Base-by-base conservation (phyloP, 2,113 vertebrate genomes). In the Melospiza melodia region DNA sequence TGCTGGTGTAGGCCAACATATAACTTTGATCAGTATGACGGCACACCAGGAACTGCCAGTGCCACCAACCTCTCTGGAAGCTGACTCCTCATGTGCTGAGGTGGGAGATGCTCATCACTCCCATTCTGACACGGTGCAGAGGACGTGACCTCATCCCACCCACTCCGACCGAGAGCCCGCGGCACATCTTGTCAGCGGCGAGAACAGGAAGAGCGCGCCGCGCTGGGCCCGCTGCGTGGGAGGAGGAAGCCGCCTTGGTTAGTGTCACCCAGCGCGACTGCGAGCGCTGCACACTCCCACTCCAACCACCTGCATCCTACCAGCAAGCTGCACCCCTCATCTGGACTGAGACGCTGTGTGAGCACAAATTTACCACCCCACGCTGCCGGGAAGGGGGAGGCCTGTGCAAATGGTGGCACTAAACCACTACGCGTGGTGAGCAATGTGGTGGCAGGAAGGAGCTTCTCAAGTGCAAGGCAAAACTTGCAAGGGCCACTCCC, bases 191-290 rank as follows among this genome's bases (percentile, higher is more conserved):
- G 25, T 11, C 33, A 81, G 82, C 9, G 62, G 84, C 1, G 25
- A 80, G 95, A 93, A 84, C 58, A 93, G 93, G 73, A 90, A 92
- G 33, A 43, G 15, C 4, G n/a, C 62, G 27, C 79, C 41, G 88
- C 8, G 79, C 90, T n/a, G 87, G 90, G 94, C 94, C 87, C 88
- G 25, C 24, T 0, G 93, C 72, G 96, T 97, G 90, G 95, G 95
- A 63, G 92, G 90, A 96, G 93, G 95, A 96, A 97, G 95, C 80
- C 46, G 92, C 43, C 88, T 91, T 71, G 93, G 94, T 95, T 95
- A 91, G 90, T 83, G 82, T 93, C 95, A 89, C 74, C 86, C 85
- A 24, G 93, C 33, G 0, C 46, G 0, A 66, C 85, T 77, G 85
- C 9, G 7, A 96, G 90, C 49, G 41, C 37, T 48, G 83, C 92